phyloP scores from a whole-genome alignment of 2,888 invertebrate genomes.

The Drosophila dives region DNA sequence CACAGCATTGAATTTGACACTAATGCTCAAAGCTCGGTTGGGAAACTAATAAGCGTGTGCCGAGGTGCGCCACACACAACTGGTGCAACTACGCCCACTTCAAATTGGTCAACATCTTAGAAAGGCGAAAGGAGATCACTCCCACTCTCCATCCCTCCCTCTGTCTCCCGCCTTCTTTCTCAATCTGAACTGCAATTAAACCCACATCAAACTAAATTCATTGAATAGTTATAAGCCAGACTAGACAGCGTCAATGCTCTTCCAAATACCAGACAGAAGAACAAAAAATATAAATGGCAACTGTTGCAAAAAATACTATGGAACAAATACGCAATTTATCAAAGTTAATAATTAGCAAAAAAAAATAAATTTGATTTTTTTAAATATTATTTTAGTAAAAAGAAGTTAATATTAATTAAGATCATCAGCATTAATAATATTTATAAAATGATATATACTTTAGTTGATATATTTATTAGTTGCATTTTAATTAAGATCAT shows the following conservation, averaged over 20 bases:
- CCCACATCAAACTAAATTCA: slow-evolving; percentile 71
- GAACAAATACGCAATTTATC: neutral
- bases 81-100: slow-evolving; percentile 16
- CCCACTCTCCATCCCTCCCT: too few species aligned
- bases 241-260: slow-evolving; percentile 50
- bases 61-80: slow-evolving; percentile 42
- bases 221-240: slow-evolving; percentile 65
- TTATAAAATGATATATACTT: neutral
- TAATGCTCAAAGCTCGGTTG: slow-evolving; percentile 73
- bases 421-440: neutral
- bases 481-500: neutral
- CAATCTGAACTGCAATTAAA: slow-evolving; percentile 48
- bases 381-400: neutral
- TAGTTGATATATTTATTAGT: neutral
- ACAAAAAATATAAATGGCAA: slow-evolving; percentile 13
- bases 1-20: slow-evolving; percentile 71
- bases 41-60: slow-evolving; percentile 72
- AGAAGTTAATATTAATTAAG: neutral
- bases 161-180: neutral
- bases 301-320: slow-evolving; percentile 13
- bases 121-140: neutral
- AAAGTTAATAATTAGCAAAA: neutral
- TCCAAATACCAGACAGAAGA: slow-evolving; percentile 24
- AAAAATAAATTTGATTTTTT: neutral
- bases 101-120: slow-evolving; percentile 17